phyloP scores from a whole-genome alignment of 2,888 invertebrate genomes.

The Drosophila percnosoma region DNA sequence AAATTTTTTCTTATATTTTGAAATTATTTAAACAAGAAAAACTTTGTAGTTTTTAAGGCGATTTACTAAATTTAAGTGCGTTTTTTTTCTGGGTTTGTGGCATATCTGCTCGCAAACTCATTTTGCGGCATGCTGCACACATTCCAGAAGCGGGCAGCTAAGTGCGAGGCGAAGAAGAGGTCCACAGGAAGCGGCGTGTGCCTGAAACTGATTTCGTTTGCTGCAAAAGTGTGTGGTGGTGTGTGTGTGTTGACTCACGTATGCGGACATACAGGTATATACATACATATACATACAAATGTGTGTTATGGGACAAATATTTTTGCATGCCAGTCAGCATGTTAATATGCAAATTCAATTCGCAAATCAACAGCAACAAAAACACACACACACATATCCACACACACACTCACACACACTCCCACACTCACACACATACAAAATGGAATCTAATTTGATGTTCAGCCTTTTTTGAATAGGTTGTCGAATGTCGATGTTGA shows the following conservation, averaged over 20 bases:
- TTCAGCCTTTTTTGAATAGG: slow-evolving; percentile 1
- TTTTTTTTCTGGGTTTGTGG: slow-evolving; percentile 19
- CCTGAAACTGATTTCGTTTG: slow-evolving; percentile 47
- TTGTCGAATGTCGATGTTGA: background rate
- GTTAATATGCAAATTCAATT: slow-evolving; percentile 71
- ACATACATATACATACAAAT: background rate
- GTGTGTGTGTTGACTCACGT: slow-evolving; percentile 50
- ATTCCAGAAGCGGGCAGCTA: slow-evolving; percentile 8
- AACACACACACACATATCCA: slow-evolving; percentile 3
- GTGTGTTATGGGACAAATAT: slow-evolving; percentile 27
- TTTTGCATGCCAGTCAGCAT: slow-evolving; percentile 46
- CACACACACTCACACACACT: background rate
- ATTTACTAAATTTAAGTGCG: background rate
- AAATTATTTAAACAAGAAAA: background rate
- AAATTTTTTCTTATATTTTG: too few relatives aligned
- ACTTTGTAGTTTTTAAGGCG: rapidly evolving
- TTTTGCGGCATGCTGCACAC: slow-evolving; percentile 69
- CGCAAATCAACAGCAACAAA: slow-evolving; percentile 66
- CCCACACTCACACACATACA: background rate
- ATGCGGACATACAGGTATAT: slow-evolving; percentile 12
- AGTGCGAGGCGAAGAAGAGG: background rate
- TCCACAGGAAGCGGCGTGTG: slow-evolving; percentile 2
- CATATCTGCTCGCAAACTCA: slow-evolving; percentile 62
- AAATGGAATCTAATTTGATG: slow-evolving; percentile 46
- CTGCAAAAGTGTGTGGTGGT: slow-evolving; percentile 1